Percentiles rank a stretch among this genome's conserved stretches.
phyloP scores from a whole-genome alignment of 2,113 vertebrate genomes.

The Mesocricetus auratus region DNA sequence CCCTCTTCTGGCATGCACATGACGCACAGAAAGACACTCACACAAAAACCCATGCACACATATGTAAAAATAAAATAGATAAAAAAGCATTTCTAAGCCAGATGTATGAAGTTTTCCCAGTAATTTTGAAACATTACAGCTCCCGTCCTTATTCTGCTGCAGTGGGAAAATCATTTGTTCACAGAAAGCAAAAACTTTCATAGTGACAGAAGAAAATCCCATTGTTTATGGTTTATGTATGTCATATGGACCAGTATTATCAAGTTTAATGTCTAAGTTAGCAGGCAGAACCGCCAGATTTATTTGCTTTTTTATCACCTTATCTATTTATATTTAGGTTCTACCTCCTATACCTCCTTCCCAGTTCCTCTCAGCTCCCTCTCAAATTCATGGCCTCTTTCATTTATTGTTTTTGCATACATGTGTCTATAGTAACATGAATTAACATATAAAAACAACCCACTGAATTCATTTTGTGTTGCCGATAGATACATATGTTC shows the following conservation, averaged over 20 bases:
- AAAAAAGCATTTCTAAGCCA: background rate
- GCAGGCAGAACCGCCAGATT: background rate
- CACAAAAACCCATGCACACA: background rate
- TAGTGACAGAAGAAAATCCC: background rate
- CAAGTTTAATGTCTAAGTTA: background rate
- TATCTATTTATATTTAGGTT: background rate
- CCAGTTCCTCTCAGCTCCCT: background rate
- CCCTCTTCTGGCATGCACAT: background rate
- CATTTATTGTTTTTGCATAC: background rate
- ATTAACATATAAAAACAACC: background rate
- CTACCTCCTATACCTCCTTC: background rate
- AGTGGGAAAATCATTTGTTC: background rate
- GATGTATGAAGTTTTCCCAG: background rate
- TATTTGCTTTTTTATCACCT: background rate
- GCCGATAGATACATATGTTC: background rate
- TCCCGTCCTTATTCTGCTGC: background rate
- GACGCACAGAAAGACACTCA: background rate
- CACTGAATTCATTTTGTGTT: background rate
- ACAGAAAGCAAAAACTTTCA: background rate
- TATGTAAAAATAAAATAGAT: background rate
- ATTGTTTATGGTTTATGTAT: background rate
- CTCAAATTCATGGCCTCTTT: background rate
- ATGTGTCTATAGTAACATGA: background rate
- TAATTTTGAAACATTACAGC: background rate
- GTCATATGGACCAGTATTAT: background rate